A percentile compares a stretch with the other conserved stretches of the same genome.
phyloP scores from a whole-genome alignment of 2,888 invertebrate genomes.

The Eilema griseolum region DNA sequence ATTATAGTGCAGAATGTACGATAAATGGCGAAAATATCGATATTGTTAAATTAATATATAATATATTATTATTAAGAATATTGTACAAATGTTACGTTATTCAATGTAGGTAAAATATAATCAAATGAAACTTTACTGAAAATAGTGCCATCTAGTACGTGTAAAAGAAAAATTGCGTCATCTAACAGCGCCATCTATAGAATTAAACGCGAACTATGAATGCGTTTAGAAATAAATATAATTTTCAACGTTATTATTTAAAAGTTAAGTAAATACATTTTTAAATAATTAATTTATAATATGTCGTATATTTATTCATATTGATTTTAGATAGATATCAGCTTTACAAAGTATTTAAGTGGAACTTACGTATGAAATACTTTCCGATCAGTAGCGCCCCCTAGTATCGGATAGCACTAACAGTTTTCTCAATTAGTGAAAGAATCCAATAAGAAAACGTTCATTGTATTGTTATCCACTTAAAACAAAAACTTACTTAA shows the following conservation, averaged over 20 bases:
- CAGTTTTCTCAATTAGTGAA: not conserved
- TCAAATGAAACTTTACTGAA: not conserved
- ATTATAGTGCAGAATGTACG: conserved; percentile 16
- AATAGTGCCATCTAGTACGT: conserved; percentile 7
- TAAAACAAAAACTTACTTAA: no score
- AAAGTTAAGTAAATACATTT: not conserved
- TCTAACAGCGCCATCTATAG: conserved; percentile 6
- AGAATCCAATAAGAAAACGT: no score
- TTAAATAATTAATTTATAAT: not conserved
- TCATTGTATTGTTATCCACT: no score
- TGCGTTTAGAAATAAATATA: not conserved
- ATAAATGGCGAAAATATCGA: not conserved
- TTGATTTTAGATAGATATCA: not conserved
- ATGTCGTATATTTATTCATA: not conserved
- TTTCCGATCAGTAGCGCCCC: conserved; percentile 25
- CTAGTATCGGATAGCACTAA: conserved; percentile 46
- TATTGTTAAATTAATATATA: not conserved
- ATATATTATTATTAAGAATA: not conserved
- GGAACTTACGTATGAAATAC: not conserved
- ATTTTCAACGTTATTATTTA: not conserved
- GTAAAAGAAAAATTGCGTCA: not conserved
- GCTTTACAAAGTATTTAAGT: not conserved
- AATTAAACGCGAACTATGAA: not conserved
- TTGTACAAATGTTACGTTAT: not conserved
- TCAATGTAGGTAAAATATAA: not conserved